Percentiles rank a stretch among this genome's conserved stretches.
These are phyloP conservation scores for Kryptopterus vitreolus DNA, from an alignment of 2,797 vertebrate genomes.

Conservation along the genomic window DNA sequence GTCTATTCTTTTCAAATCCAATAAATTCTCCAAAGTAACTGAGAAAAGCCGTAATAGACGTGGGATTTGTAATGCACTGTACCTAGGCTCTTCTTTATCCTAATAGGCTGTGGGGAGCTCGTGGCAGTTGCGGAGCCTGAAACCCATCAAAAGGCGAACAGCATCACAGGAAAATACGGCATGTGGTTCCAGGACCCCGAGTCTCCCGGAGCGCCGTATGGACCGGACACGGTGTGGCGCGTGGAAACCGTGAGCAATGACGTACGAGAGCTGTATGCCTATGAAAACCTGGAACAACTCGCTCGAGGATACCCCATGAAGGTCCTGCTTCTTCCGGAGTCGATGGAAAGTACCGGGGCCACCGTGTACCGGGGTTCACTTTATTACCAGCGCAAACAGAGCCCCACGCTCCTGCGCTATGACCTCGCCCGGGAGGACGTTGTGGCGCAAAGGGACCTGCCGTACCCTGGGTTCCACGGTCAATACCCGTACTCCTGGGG, in stretches of 20 bases:
- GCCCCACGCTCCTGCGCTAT: slow-evolving; percentile 81
- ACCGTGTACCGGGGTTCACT: slow-evolving; percentile 82
- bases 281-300: slow-evolving; percentile 81
- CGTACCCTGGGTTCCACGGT: slow-evolving; percentile 85
- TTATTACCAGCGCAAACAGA: slow-evolving; percentile 84
- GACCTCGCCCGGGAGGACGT: slow-evolving; percentile 79
- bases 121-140: slow-evolving; percentile 81
- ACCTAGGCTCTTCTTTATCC: not conserved
- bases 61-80: not conserved
- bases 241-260: slow-evolving; percentile 84
- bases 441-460: slow-evolving; percentile 79
- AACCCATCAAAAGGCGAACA: slow-evolving; percentile 82
- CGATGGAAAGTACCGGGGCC: slow-evolving; percentile 87
- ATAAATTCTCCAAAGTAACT: too few species aligned
- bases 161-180: slow-evolving; percentile 87
- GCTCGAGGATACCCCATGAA: slow-evolving; percentile 84
- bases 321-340: slow-evolving; percentile 82
- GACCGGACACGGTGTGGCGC: slow-evolving; percentile 82
- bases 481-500: slow-evolving; percentile 93
- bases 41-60: not conserved
- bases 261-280: slow-evolving; percentile 86
- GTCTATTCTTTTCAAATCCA: too few species aligned
- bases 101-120: slow-evolving; percentile 83
- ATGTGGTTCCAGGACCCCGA: slow-evolving; percentile 94
- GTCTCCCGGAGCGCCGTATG: slow-evolving; percentile 73